Percentiles rank a stretch among this genome's conserved stretches.
Evolutionary conservation across 2,113 vertebrate species (phyloP).

Genomic region (Chionodraco myersi): DNA sequence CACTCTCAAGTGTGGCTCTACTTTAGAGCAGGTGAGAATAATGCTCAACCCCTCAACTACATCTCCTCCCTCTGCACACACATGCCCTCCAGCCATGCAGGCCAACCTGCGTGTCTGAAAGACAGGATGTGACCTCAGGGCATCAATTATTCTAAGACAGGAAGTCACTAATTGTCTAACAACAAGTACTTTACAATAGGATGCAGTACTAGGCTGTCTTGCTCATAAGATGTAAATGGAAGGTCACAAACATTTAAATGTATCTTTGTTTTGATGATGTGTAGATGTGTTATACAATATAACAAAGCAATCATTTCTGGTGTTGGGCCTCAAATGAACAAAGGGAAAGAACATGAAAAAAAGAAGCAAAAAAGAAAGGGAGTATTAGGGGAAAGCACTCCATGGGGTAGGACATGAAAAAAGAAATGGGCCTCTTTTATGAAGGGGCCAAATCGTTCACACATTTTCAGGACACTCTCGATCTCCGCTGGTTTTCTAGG

Average conservation of each 20-base stretch:
- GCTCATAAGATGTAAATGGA: not conserved
- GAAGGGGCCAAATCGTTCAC: slow-evolving; percentile 83
- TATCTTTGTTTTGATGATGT: slow-evolving; percentile 25
- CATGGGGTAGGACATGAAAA: slow-evolving; percentile 70
- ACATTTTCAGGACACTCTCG: slow-evolving; percentile 82
- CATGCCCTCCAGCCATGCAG: slow-evolving; percentile 49
- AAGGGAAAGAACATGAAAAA: slow-evolving; percentile 14
- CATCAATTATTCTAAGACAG: slow-evolving; percentile 68
- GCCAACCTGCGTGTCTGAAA: slow-evolving; percentile 61
- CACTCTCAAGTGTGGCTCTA: slow-evolving; percentile 56
- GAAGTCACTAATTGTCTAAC: slow-evolving; percentile 73
- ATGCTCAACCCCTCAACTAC: slow-evolving; percentile 42
- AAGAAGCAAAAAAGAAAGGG: slow-evolving; percentile 10
- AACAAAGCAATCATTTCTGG: not conserved
- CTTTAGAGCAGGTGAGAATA: slow-evolving; percentile 61
- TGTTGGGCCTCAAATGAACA: slow-evolving; percentile 27
- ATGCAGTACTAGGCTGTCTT: slow-evolving; percentile 21
- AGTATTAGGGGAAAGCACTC: slow-evolving; percentile 38
- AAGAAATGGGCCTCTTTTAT: slow-evolving; percentile 77
- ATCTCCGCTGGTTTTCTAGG: slow-evolving; percentile 65
- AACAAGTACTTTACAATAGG: slow-evolving; percentile 66
- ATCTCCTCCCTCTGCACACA: slow-evolving; percentile 53
- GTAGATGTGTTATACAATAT: slow-evolving; percentile 19
- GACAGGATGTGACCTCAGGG: slow-evolving; percentile 77
- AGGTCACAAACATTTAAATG: not conserved